phyloP scores from a whole-genome alignment of 1,140 invertebrate genomes.

The Papilio xuthus region DNA sequence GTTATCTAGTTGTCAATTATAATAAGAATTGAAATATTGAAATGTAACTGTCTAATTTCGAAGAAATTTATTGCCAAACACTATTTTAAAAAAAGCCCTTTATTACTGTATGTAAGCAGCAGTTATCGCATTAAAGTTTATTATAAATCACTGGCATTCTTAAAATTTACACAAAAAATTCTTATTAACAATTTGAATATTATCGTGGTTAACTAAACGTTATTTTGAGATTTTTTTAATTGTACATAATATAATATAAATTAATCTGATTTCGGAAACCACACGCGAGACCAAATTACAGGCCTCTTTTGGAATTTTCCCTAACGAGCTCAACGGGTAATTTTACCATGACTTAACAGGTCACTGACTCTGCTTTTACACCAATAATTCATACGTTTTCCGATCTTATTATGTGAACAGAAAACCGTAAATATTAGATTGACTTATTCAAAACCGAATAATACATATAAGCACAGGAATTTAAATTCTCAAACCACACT shows the following conservation, averaged over 20 bases:
- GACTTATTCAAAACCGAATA: too few species aligned
- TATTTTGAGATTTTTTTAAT: neutral
- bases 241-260: neutral
- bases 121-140: too few species aligned
- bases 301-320: slow-evolving; percentile 17
- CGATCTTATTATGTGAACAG: neutral
- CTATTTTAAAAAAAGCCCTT: too few species aligned
- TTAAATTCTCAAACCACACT: too few species aligned
- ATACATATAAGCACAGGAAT: too few species aligned
- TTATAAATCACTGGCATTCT: neutral
- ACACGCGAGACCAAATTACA: slow-evolving; percentile 20
- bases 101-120: too few species aligned
- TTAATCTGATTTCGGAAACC: slow-evolving; percentile 8
- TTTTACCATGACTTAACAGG: slow-evolving; percentile 22
- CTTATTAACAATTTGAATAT: neutral
- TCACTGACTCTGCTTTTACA: neutral
- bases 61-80: neutral
- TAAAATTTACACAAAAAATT: neutral
- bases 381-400: neutral
- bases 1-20: neutral
- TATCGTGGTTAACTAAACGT: too few species aligned
- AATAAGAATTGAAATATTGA: neutral
- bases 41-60: neutral
- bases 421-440: neutral
- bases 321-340: slow-evolving; percentile 20